Base-by-base conservation (phyloP, 2,113 vertebrate species). In the Solea senegalensis region DNA sequence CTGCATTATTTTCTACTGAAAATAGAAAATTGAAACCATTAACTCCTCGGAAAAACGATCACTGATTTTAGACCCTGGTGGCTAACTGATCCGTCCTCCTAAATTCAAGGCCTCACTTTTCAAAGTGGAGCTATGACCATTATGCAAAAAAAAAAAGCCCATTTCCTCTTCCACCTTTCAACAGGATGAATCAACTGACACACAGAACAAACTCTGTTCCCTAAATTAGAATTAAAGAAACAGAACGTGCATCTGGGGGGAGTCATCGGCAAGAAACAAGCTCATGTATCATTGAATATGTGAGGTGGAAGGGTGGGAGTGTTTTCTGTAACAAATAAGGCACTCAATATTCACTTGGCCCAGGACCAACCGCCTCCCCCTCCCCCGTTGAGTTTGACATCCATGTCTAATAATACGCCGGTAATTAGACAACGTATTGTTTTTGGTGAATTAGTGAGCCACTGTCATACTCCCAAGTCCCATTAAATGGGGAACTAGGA, bases 381-480 rank as follows among this genome's bases (percentile, higher is more conserved):
- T 67, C 80, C 1, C 34, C 5, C 3, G 3, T 43, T 75, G 73
- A 78, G 53, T 66, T 57, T 72, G 72, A 83, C 72, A 72, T 81
- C 77, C 74, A 65, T 75, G 85, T 75, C 26, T 78, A 85, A 84
- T 83, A 82, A 78, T 55, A 75, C 26, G 3, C 39, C 50, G 67
- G 64, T 84, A 84, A 87, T 85, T 82, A 85, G 75, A 76, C 71
- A 14, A 56, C 59, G 78, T 52, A 69, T 82, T 76, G 85, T 85
- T 34, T 34, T 65, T 54, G 73, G 60, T 51, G 61, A 56, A 61
- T 85, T 75, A 77, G 13, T 26, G 72, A 83, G 63, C 64, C 61
- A 51, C 80, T 72, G 66, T 28, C 44, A 76, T 55, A 55, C 64
- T 70, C 64, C 55, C 65, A 64, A 61, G 66, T 73, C 80, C 54